phyloP scores from a whole-genome alignment of 1,140 invertebrate species.

The Physella acuta region DNA sequence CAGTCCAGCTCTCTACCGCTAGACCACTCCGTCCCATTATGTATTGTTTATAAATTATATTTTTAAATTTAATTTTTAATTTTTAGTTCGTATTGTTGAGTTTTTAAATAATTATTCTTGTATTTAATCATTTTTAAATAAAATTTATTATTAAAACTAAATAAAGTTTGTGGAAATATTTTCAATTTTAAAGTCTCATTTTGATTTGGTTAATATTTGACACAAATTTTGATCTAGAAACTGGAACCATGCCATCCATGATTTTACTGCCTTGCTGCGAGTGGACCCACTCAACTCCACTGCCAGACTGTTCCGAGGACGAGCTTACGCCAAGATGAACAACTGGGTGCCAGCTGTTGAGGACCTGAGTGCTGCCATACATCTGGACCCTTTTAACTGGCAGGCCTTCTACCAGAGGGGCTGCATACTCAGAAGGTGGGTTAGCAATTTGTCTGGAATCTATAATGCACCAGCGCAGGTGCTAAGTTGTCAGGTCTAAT shows the following conservation, averaged over 20 bases:
- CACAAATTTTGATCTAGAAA: conserved; percentile 37
- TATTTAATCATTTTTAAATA: too few relatives aligned
- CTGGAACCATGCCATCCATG: conserved; percentile 56
- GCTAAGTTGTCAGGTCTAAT: too few relatives aligned
- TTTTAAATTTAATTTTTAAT: too few relatives aligned
- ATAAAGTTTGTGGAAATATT: background rate
- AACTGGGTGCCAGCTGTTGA: conserved; percentile 52
- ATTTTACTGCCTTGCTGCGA: conserved; percentile 55
- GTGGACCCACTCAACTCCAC: conserved; percentile 52
- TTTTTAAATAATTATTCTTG: too few relatives aligned
- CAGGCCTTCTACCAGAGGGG: conserved; percentile 50
- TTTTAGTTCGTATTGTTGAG: too few relatives aligned
- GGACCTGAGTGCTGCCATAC: conserved; percentile 55
- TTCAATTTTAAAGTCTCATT: background rate
- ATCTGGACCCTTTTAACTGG: conserved; percentile 48
- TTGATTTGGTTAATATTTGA: conserved; percentile 17
- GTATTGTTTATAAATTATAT: too few relatives aligned
- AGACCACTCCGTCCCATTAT: too few relatives aligned
- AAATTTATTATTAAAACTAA: background rate
- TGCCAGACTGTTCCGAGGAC: conserved; percentile 51
- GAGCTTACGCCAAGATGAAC: conserved; percentile 48
- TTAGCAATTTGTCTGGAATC: background rate
- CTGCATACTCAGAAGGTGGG: conserved; percentile 51
- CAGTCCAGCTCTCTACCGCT: too few relatives aligned
- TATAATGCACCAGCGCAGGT: too few relatives aligned